Conservation (phyloP, 2,797 vertebrate species). For the Orestias chungarensis region DNA sequence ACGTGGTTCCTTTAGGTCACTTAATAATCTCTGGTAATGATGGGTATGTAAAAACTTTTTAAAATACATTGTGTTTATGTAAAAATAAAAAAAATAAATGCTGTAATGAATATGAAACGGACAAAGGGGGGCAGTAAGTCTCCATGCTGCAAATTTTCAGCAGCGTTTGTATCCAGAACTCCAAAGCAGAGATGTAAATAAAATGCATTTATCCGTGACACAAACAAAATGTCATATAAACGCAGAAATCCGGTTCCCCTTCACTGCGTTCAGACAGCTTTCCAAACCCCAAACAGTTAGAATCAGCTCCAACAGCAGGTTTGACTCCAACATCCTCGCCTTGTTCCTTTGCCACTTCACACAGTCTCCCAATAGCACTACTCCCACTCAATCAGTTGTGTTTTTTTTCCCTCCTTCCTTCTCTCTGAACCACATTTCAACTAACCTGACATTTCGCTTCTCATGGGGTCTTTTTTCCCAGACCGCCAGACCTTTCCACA, state of each 20-base stretch:
- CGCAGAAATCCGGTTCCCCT: neutral
- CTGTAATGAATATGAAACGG: neutral
- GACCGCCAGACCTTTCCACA: slow-evolving; percentile 1
- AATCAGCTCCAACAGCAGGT: slow-evolving; percentile 9
- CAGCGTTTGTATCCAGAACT: too few species aligned
- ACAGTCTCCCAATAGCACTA: slow-evolving; percentile 26
- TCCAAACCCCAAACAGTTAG: neutral
- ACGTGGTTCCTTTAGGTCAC: neutral
- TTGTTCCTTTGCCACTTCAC: slow-evolving; percentile 28
- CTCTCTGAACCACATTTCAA: slow-evolving; percentile 36
- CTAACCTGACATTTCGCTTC: slow-evolving; percentile 46
- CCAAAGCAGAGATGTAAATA: too few species aligned
- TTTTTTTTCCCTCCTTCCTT: neutral
- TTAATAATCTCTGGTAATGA: neutral
- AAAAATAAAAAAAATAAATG: too few species aligned
- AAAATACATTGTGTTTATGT: neutral
- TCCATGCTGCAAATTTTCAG: neutral
- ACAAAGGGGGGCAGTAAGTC: slow-evolving; percentile 1
- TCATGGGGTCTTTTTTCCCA: slow-evolving; percentile 23
- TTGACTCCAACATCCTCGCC: slow-evolving; percentile 12
- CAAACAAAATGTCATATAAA: neutral
- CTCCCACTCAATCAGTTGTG: slow-evolving; percentile 19
- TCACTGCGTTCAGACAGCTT: neutral
- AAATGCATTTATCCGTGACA: neutral
- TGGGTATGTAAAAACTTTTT: neutral